Evolutionary conservation across 92 coral and sea anemone species (phyloP).

Genomic region (Phymanthus crucifer): DNA sequence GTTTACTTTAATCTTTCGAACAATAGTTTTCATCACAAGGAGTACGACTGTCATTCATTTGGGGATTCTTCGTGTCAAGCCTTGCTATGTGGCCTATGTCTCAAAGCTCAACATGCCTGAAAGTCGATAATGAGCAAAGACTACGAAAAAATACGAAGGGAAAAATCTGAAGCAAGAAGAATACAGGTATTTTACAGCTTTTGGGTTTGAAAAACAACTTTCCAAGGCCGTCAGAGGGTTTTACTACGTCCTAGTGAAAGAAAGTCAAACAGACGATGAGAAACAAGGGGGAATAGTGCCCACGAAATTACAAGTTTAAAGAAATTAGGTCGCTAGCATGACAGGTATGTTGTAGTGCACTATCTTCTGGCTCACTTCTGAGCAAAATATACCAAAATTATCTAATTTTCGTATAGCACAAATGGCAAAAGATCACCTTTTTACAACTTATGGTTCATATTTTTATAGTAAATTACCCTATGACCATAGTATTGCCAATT

Average conservation of each 20-base stretch:
- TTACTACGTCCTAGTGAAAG: background rate
- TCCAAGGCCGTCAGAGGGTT: background rate
- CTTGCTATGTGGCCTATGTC: slow-evolving; percentile 4
- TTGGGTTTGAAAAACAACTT: background rate
- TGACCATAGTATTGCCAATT: background rate
- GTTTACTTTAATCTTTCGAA: slow-evolving; percentile 18
- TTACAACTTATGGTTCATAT: background rate
- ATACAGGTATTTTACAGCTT: background rate
- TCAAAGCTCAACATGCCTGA: background rate
- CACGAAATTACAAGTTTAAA: background rate
- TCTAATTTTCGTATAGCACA: background rate
- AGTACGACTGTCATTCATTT: slow-evolving; percentile 20
- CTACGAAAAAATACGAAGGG: background rate
- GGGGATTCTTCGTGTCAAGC: background rate
- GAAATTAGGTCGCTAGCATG: background rate
- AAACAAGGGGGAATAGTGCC: background rate
- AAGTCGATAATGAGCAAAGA: background rate
- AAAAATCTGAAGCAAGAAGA: background rate
- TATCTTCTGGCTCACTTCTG: background rate
- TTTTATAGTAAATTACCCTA: background rate
- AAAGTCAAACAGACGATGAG: slow-evolving; percentile 3
- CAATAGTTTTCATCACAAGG: slow-evolving; percentile 18
- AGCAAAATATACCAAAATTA: background rate
- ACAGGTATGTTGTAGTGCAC: background rate
- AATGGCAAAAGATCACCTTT: background rate